These are phyloP conservation scores for Natator depressus DNA, from an alignment of 2,113 vertebrate genomes.

Conservation along the genomic window DNA sequence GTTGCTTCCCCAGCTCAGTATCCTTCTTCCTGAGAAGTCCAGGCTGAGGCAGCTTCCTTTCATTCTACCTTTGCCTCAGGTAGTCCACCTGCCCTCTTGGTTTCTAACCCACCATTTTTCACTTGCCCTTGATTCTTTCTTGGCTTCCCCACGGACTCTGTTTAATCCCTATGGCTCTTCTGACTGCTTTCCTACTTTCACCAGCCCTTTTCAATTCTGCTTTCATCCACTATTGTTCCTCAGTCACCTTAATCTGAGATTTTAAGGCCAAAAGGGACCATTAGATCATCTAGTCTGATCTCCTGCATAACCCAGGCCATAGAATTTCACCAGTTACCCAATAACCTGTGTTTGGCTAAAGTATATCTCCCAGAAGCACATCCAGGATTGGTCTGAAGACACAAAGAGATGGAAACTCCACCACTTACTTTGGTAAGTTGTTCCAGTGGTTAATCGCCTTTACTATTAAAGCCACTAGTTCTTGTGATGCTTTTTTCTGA, in stretches of 20 bases:
- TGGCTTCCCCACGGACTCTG: background rate
- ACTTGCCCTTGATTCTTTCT: background rate
- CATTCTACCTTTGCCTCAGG: background rate
- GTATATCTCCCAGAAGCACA: constrained; percentile 29
- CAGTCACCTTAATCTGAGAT: background rate
- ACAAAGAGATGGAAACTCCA: constrained; percentile 26
- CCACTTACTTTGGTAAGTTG: background rate
- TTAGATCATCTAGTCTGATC: background rate
- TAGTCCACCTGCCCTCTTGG: background rate
- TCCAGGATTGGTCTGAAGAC: constrained; percentile 49
- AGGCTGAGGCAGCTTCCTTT: background rate
- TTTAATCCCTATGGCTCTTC: background rate
- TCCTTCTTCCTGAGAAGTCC: background rate
- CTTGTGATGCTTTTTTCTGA: background rate
- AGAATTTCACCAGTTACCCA: constrained; percentile 15
- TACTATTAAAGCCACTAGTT: background rate
- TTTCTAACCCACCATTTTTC: background rate
- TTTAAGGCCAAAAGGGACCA: constrained; percentile 25
- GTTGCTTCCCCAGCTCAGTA: background rate
- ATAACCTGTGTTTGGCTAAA: constrained; percentile 47
- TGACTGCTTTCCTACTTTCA: background rate
- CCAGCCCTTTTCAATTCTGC: background rate
- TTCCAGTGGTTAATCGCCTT: constrained; percentile 4
- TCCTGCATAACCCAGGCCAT: background rate
- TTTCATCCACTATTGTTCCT: background rate